Base-by-base conservation (phyloP, 2,888 invertebrate genomes). In the Mactromeris polynyma region DNA sequence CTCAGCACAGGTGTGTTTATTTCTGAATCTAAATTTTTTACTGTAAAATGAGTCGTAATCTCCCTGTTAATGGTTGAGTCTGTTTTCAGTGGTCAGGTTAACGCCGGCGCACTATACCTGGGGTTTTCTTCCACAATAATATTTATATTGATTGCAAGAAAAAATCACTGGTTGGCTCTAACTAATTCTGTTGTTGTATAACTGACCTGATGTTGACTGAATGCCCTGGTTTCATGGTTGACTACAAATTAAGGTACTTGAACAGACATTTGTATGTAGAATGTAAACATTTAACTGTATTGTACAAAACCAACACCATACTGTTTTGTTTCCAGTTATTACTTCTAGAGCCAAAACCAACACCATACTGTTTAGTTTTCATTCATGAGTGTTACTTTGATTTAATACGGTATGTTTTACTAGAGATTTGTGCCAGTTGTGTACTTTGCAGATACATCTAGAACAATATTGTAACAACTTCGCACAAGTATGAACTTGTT, bases 241-340 rank as follows among this genome's bases (percentile, higher is more conserved):
- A 11, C 58, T 64, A 9, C 58, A 26, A 64, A 26, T 7, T 64
- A 26, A 64, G n/a, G 26, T 26, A n/a, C 26, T 26, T 64, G 58
- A 64, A n/a, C 58, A 26, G 58, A 64, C 26, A 64, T 9, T n/a
- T 64, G 26, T 64, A 26, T 64, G 58, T 64, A 64, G 58, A 26
- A 64, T 64, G 58, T 64, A 64, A 26, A 26, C 26, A 26, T 64
- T 64, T n/a, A n/a, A 64, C 26, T 26, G n/a, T 26, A 64, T 26
- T 26, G 58, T 64, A 7, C 58, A 64, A 73, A 73, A 73, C 73
- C 73, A 36, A 73, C 36, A 36, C 73, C 73, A 73, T 73, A 36
- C 33, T 73, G 73, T 73, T 36, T 33, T 73, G 36, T 36, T 73
- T 64, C 58, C 58, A 64, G 58, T 26, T 64, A 64, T 64, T 21